A percentile compares a stretch with the other conserved stretches of the same genome.
phyloP scores from a whole-genome alignment of 2,113 vertebrate species.

The Isichthys henryi region DNA sequence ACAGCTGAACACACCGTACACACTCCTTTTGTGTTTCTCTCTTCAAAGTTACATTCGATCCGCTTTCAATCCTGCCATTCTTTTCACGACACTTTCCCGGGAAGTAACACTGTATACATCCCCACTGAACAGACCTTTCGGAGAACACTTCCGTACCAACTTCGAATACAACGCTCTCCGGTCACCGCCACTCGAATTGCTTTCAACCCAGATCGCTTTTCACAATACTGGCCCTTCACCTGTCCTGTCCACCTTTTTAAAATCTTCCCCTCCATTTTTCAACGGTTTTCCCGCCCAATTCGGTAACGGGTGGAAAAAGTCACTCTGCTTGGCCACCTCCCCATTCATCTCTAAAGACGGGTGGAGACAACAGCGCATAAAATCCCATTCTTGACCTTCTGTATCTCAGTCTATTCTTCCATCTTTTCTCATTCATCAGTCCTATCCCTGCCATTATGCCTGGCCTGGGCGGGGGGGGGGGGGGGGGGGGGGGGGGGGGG shows the following conservation, averaged over 20 bases:
- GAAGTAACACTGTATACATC: background rate
- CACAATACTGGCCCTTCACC: background rate
- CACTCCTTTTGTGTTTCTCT: background rate
- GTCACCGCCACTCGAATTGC: background rate
- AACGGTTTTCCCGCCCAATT: background rate
- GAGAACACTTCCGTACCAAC: background rate
- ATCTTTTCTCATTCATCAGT: background rate
- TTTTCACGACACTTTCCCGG: background rate
- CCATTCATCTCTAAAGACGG: background rate
- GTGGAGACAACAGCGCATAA: background rate
- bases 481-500: too few species aligned
- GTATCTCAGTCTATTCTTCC: background rate
- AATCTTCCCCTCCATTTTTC: background rate
- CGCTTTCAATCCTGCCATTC: background rate
- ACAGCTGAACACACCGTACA: background rate
- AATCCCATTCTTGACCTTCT: background rate
- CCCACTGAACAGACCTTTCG: background rate
- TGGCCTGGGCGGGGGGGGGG: too few species aligned
- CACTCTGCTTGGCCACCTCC: background rate
- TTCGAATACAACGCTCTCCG: background rate
- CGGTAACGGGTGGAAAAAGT: background rate
- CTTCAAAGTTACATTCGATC: background rate
- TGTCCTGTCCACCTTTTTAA: background rate
- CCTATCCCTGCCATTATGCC: constrained; percentile 2
- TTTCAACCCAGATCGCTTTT: background rate